Evolutionary conservation across 2,888 invertebrate species (phyloP).

Genomic region (Noctua janthina): DNA sequence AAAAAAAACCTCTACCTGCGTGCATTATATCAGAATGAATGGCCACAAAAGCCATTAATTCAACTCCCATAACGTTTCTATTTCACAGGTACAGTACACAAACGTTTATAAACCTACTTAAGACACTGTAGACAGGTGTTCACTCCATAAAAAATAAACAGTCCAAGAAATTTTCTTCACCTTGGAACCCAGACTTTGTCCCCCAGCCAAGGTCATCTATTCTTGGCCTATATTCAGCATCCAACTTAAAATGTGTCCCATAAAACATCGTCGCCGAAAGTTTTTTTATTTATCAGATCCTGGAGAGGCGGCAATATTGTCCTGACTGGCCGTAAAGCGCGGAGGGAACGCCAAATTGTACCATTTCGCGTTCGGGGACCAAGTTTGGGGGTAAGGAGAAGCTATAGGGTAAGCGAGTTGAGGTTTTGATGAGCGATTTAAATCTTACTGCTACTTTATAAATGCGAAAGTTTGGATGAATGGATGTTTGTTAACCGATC

Average conservation of each 20-base stretch:
- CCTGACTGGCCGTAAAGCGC: slow-evolving; percentile 69
- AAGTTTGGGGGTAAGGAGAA: slow-evolving; percentile 35
- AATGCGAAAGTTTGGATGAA: background rate
- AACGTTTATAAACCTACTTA: background rate
- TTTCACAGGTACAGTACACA: background rate
- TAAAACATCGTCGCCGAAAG: slow-evolving; percentile 53
- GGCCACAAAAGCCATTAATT: background rate
- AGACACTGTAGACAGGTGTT: background rate
- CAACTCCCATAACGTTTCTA: background rate
- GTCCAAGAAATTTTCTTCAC: background rate
- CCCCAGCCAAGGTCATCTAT: slow-evolving; percentile 26
- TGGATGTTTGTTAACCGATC: background rate
- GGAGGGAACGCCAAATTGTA: slow-evolving; percentile 58
- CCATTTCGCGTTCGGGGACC: slow-evolving; percentile 41
- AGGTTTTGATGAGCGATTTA: slow-evolving; percentile 12
- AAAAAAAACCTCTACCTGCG: background rate
- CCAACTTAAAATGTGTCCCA: slow-evolving; percentile 53
- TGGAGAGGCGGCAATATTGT: slow-evolving; percentile 68
- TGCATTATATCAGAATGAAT: background rate
- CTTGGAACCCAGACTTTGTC: slow-evolving; percentile 9
- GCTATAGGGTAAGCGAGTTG: slow-evolving; percentile 30
- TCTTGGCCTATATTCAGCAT: slow-evolving; percentile 37
- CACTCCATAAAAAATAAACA: background rate
- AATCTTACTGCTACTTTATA: background rate
- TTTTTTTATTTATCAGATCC: slow-evolving; percentile 68